Conservation (phyloP, 2,113 vertebrate genomes). For the Barbus barbus region DNA sequence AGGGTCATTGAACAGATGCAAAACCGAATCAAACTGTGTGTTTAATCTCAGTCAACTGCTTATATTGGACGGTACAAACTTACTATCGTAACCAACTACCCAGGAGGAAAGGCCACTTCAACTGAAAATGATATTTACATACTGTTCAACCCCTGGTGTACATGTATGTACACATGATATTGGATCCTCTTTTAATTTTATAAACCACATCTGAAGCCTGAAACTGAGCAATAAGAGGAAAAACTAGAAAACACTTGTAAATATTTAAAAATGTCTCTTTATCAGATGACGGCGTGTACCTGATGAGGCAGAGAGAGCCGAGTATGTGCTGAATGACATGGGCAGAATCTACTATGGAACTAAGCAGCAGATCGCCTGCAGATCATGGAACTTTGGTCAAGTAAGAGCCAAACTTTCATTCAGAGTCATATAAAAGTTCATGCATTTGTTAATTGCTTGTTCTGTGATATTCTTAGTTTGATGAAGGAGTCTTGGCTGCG, state of each 20-base stretch:
- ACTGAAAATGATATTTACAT: conserved; percentile 75
- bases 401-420: background rate
- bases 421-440: background rate
- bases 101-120: conserved; percentile 63
- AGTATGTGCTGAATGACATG: conserved; percentile 78
- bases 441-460: background rate
- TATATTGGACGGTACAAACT: conserved; percentile 82
- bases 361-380: conserved; percentile 84
- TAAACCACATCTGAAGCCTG: background rate
- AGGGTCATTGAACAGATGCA: conserved; percentile 68
- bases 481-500: conserved; percentile 42
- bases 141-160: conserved; percentile 85
- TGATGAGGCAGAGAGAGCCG: background rate
- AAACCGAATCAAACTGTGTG: conserved; percentile 68
- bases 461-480: background rate
- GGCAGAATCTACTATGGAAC: conserved; percentile 91
- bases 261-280: background rate
- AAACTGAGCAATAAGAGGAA: background rate
- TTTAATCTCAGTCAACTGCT: conserved; percentile 74
- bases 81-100: conserved; percentile 66
- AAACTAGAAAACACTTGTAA: background rate
- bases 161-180: background rate
- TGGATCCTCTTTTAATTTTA: background rate
- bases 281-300: background rate
- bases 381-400: conserved; percentile 91